Percentiles rank a stretch among this genome's conserved stretches.
These are phyloP conservation scores for Hydrolagus affinis DNA, from an alignment of 2,113 vertebrate genomes.

Conservation along the genomic window DNA sequence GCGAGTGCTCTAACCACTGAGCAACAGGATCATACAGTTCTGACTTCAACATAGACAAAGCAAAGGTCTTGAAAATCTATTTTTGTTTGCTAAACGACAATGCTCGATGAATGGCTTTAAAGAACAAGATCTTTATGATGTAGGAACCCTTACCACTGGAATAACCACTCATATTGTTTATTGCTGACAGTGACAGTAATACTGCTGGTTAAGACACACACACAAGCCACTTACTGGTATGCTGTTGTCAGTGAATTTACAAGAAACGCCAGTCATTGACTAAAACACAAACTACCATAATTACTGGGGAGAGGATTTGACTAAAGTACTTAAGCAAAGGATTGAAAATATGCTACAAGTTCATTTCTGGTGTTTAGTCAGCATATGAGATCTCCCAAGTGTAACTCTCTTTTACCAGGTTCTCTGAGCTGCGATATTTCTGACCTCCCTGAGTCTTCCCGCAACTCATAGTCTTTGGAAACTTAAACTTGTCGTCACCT, in stretches of 20 bases:
- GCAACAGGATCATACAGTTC: too few species aligned
- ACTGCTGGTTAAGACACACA: background rate
- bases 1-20: too few species aligned
- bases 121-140: background rate
- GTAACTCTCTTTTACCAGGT: too few species aligned
- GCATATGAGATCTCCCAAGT: too few species aligned
- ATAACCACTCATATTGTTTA: background rate
- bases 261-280: background rate
- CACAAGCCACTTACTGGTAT: background rate
- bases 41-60: too few species aligned
- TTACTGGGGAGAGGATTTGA: background rate
- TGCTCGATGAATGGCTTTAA: background rate
- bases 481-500: too few species aligned
- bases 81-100: too few species aligned
- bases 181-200: background rate
- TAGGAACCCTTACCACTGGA: background rate
- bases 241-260: background rate
- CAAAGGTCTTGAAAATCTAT: too few species aligned
- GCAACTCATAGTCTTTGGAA: too few species aligned
- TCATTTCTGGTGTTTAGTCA: background rate
- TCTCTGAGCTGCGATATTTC: too few species aligned
- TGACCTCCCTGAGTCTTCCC: too few species aligned
- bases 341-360: background rate
- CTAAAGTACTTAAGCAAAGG: background rate
- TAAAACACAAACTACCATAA: background rate